These are phyloP conservation scores for Podarcis lilfordi DNA, from an alignment of 2,797 vertebrate species.

Conservation along the genomic window DNA sequence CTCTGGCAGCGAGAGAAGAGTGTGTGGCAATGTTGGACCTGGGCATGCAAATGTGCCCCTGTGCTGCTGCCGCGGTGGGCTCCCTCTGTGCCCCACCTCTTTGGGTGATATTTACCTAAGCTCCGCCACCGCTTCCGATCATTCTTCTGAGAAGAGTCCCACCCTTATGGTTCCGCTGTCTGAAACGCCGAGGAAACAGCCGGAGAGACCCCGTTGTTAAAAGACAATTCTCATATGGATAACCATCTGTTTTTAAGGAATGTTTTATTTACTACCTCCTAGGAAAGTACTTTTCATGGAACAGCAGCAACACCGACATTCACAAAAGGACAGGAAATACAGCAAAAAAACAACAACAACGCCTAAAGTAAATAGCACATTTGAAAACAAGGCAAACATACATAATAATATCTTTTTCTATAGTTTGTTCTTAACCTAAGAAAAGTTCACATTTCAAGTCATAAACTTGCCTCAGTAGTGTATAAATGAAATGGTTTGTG, in stretches of 20 bases:
- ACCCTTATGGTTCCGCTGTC: too few species aligned
- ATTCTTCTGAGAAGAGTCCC: too few species aligned
- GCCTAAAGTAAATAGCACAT: constrained; percentile 82
- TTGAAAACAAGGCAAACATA: constrained; percentile 84
- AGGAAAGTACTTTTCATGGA: constrained; percentile 88
- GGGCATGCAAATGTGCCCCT: too few species aligned
- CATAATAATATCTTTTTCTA: constrained; percentile 66
- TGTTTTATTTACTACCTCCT: constrained; percentile 94
- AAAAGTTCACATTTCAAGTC: constrained; percentile 84
- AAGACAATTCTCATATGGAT: constrained; percentile 53
- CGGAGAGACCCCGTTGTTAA: not conserved
- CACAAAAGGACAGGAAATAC: constrained; percentile 78
- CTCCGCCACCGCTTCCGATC: too few species aligned
- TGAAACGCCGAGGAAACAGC: too few species aligned
- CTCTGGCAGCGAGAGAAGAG: too few species aligned
- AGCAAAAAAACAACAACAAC: constrained; percentile 72
- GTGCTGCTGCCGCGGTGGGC: too few species aligned
- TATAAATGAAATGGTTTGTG: constrained; percentile 78
- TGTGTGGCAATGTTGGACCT: too few species aligned
- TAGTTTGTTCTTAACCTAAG: constrained; percentile 84
- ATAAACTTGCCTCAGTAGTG: constrained; percentile 84
- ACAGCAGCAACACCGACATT: constrained; percentile 75
- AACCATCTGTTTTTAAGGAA: constrained; percentile 82
- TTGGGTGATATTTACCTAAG: too few species aligned
- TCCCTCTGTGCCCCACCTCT: too few species aligned